A percentile compares a stretch with the other conserved stretches of the same genome.
Evolutionary conservation across 2,113 vertebrate species (phyloP).

Genomic region (Hippolais icterina): DNA sequence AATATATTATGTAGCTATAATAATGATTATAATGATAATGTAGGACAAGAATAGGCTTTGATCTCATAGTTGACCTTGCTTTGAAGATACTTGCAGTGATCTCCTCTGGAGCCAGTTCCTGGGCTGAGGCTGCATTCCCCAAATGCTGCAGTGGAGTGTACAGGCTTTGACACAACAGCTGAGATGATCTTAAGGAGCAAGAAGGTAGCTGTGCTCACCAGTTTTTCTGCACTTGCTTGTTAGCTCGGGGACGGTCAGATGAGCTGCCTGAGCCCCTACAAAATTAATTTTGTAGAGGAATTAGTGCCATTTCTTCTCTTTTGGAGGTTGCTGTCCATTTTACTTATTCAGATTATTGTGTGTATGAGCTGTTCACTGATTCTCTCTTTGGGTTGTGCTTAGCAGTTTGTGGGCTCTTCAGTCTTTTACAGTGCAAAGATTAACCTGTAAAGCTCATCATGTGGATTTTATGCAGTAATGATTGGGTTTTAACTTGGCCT

Average conservation of each 20-base stretch:
- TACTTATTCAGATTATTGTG: neutral
- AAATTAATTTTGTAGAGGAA: neutral
- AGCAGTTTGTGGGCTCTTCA: neutral
- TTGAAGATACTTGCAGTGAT: neutral
- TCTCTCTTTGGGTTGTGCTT: neutral
- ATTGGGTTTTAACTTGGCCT: neutral
- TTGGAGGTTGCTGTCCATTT: neutral
- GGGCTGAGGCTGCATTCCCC: neutral
- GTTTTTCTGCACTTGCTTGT: neutral
- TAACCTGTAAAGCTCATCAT: neutral
- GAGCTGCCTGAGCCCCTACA: neutral
- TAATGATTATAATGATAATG: neutral
- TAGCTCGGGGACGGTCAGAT: neutral
- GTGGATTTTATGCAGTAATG: neutral
- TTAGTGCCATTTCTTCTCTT: neutral
- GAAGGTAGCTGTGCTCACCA: neutral
- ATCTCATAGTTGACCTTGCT: neutral
- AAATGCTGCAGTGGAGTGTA: neutral
- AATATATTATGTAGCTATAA: neutral
- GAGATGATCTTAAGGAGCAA: neutral
- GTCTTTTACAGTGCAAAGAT: neutral
- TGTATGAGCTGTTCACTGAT: neutral
- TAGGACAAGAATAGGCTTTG: neutral
- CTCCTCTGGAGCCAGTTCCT: neutral
- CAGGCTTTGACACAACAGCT: accelerated